Evolutionary conservation across 2,797 vertebrate species (phyloP).

Genomic region (Glyptemys insculpta): DNA sequence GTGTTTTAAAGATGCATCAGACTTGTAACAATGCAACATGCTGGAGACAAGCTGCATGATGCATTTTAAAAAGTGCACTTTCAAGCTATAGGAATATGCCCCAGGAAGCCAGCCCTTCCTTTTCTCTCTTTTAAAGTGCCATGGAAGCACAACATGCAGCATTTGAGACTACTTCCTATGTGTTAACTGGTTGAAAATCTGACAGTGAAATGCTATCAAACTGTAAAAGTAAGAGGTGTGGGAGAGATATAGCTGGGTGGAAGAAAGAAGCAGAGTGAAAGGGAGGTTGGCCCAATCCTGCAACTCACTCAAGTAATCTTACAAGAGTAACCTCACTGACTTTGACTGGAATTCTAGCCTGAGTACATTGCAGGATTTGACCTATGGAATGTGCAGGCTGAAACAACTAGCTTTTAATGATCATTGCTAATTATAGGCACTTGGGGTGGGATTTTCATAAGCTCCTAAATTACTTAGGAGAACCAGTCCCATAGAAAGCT

Average conservation of each 20-base stretch:
- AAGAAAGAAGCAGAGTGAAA: slow-evolving; percentile 45
- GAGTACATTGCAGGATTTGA: not conserved
- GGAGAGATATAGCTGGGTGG: not conserved
- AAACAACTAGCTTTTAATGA: not conserved
- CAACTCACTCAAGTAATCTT: not conserved
- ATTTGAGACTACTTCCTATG: slow-evolving; percentile 54
- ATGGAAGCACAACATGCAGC: slow-evolving; percentile 48
- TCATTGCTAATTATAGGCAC: fast-evolving
- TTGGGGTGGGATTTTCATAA: not conserved
- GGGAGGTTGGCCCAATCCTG: slow-evolving; percentile 14
- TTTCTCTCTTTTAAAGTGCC: slow-evolving; percentile 45
- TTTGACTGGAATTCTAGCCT: not conserved
- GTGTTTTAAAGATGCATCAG: not conserved
- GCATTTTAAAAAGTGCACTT: not conserved
- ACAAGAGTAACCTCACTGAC: not conserved
- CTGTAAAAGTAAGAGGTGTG: slow-evolving; percentile 31
- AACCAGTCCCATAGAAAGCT: not conserved
- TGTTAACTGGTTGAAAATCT: slow-evolving; percentile 30
- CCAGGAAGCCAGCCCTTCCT: slow-evolving; percentile 12
- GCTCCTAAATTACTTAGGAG: not conserved
- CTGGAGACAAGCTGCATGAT: fast-evolving
- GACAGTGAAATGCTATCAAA: slow-evolving; percentile 55
- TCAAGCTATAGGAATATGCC: slow-evolving; percentile 34
- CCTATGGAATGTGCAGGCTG: not conserved
- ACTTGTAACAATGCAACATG: not conserved